phyloP scores from a whole-genome alignment of 2,888 invertebrate genomes.

The Orthonevra nobilis region DNA sequence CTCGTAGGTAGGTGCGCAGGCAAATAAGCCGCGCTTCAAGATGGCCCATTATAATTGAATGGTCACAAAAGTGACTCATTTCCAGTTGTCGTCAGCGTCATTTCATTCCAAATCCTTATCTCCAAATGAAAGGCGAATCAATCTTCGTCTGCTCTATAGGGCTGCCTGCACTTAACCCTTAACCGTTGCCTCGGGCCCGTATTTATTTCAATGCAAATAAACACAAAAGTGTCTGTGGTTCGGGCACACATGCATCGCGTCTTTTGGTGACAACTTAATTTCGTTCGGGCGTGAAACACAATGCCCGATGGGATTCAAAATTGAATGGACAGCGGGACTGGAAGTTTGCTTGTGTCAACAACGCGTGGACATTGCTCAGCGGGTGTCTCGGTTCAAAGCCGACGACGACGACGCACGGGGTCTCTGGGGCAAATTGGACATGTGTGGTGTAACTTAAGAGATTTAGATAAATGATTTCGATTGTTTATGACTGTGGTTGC shows the following conservation, averaged over 20 bases:
- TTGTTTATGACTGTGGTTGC: not conserved
- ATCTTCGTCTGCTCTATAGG: slow-evolving; percentile 57
- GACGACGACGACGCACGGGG: slow-evolving; percentile 8
- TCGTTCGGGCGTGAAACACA: slow-evolving; percentile 16
- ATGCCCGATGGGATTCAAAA: slow-evolving; percentile 16
- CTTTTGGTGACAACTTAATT: slow-evolving; percentile 63
- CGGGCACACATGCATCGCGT: slow-evolving; percentile 21
- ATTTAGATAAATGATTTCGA: slow-evolving; percentile 52
- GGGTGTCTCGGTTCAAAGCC: slow-evolving; percentile 9
- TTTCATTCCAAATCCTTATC: slow-evolving; percentile 10
- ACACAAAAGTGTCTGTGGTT: slow-evolving; percentile 16
- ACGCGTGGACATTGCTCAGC: slow-evolving; percentile 25
- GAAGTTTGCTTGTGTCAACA: slow-evolving; percentile 18
- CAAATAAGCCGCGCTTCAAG: slow-evolving; percentile 33
- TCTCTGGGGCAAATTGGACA: not conserved
- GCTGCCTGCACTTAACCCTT: slow-evolving; percentile 22
- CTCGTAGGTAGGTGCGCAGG: slow-evolving; percentile 17
- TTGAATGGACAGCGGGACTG: slow-evolving; percentile 2
- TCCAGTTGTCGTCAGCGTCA: too few species aligned
- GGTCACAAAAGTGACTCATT: too few species aligned
- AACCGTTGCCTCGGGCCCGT: slow-evolving; percentile 8
- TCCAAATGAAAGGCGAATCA: slow-evolving; percentile 25
- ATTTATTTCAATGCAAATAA: slow-evolving; percentile 42
- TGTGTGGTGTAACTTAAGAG: slow-evolving; percentile 31
- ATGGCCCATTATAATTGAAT: slow-evolving; percentile 39